Evolutionary conservation across 2,888 invertebrate genomes (phyloP).

Genomic region (Tryphoninae sp.): DNA sequence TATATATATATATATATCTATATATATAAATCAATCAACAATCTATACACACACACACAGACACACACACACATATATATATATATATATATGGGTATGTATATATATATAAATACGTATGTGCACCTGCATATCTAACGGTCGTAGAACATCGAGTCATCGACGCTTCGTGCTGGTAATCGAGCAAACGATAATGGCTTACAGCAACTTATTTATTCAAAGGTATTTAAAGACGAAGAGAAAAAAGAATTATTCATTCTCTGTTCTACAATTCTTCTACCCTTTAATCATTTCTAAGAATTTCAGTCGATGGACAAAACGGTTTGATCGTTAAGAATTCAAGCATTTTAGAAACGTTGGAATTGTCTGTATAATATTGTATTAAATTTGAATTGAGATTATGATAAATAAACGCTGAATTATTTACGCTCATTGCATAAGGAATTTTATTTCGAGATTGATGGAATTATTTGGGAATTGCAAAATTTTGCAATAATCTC

Average conservation of each 20-base stretch:
- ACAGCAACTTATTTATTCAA: neutral
- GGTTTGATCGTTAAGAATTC: too few relatives aligned
- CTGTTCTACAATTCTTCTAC: too few relatives aligned
- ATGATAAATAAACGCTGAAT: neutral
- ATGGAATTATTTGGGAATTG: neutral
- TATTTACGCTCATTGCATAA: neutral
- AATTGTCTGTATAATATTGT: too few relatives aligned
- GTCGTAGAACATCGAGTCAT: neutral
- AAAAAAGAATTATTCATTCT: too few relatives aligned
- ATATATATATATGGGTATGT: neutral
- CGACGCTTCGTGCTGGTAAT: neutral
- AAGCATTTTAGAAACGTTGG: too few relatives aligned
- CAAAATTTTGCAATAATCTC: neutral
- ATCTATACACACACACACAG: too few relatives aligned
- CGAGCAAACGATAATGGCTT: neutral
- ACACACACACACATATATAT: too few relatives aligned
- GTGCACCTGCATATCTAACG: slow-evolving; percentile 8
- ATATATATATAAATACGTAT: neutral
- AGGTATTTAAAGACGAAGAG: too few relatives aligned
- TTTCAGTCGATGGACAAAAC: too few relatives aligned
- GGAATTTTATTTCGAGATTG: neutral
- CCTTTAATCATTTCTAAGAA: too few relatives aligned
- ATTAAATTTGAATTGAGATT: too few relatives aligned
- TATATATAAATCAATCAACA: too few relatives aligned
- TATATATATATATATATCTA: neutral